Evolutionary conservation across 64 coral and sea anemone genomes (phyloP).

Genomic region (Montipora efflorescens): DNA sequence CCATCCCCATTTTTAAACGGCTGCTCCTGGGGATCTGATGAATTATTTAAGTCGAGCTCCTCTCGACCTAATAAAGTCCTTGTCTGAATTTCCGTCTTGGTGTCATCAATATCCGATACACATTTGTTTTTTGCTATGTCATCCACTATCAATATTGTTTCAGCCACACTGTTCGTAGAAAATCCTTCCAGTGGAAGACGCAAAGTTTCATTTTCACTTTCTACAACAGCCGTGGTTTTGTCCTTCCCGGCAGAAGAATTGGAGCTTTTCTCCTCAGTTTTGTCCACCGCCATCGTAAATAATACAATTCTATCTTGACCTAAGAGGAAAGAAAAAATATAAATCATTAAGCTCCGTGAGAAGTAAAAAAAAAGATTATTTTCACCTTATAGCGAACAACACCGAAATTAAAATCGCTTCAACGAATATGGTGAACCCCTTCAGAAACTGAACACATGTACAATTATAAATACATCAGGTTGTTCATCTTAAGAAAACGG

Average conservation of each 20-base stretch:
- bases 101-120: not conserved
- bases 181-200: not conserved
- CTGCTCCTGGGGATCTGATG: not conserved
- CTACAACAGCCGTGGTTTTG: not conserved
- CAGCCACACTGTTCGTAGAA: not conserved
- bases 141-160: not conserved
- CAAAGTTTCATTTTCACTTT: not conserved
- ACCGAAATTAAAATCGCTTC: too few relatives aligned
- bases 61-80: conserved; percentile 15
- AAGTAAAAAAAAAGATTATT: not conserved
- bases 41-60: not conserved
- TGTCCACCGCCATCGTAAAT: not conserved
- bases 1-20: not conserved
- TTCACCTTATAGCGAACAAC: not conserved
- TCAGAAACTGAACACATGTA: not conserved
- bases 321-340: not conserved
- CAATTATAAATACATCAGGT: not conserved
- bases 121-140: not conserved
- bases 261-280: not conserved
- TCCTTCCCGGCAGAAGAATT: not conserved
- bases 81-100: not conserved
- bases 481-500: not conserved
- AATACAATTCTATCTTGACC: not conserved
- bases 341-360: not conserved
- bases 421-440: too few relatives aligned